These are phyloP conservation scores for Cichladusa arquata DNA, from an alignment of 2,113 vertebrate species.

Conservation along the genomic window DNA sequence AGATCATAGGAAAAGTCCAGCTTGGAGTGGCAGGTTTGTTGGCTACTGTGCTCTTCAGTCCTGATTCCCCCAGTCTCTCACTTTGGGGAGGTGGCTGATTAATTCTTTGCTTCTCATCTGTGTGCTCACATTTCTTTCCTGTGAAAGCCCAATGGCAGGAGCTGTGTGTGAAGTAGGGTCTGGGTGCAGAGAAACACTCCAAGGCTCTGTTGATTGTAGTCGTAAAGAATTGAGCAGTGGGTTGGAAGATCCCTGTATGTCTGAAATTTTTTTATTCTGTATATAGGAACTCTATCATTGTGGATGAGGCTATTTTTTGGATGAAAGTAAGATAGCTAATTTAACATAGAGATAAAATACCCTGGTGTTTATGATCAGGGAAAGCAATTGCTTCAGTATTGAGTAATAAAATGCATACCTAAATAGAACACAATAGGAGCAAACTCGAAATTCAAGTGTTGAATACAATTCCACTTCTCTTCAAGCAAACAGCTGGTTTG, in stretches of 20 bases:
- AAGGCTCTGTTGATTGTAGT: background rate
- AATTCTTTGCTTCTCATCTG: background rate
- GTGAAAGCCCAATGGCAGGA: background rate
- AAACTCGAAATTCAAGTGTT: background rate
- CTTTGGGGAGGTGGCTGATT: background rate
- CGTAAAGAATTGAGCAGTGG: background rate
- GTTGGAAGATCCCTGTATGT: background rate
- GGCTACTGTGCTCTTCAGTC: background rate
- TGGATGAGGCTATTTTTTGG: background rate
- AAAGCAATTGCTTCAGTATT: background rate
- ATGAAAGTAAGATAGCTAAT: background rate
- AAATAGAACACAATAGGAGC: background rate
- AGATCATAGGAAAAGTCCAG: background rate
- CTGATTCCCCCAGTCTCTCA: rapidly evolving
- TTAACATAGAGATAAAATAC: background rate
- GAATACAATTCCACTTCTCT: background rate
- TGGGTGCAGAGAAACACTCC: background rate
- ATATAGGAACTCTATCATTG: background rate
- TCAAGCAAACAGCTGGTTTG: background rate
- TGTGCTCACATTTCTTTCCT: background rate
- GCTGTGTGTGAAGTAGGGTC: background rate
- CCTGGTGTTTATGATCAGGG: background rate
- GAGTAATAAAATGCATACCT: background rate
- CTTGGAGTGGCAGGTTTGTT: background rate
- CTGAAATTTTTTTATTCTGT: background rate